phyloP scores from a whole-genome alignment of 2,113 vertebrate genomes.

The Penelope pileata region DNA sequence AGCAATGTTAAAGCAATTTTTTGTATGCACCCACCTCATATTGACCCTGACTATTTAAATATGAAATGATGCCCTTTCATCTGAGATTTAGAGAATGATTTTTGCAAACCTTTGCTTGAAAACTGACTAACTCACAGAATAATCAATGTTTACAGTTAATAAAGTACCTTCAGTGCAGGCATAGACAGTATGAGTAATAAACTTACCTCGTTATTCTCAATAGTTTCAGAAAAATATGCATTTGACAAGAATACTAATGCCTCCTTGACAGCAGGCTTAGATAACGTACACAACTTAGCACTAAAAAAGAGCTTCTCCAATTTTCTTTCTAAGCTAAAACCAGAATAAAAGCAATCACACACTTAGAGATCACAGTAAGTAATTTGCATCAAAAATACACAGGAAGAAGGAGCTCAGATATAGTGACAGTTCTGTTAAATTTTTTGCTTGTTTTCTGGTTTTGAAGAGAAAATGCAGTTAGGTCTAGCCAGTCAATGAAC shows the following conservation, averaged over 20 bases:
- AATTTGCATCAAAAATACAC: not conserved
- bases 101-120: not conserved
- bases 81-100: not conserved
- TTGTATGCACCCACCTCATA: not conserved
- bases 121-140: not conserved
- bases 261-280: not conserved
- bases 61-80: not conserved
- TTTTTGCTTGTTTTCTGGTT: not conserved
- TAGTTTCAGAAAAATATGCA: not conserved
- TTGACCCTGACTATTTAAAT: not conserved
- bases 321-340: not conserved
- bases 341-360: not conserved
- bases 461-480: not conserved
- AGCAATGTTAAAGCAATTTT: not conserved
- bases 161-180: not conserved
- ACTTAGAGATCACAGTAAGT: not conserved
- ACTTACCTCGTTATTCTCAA: not conserved
- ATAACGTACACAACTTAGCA: not conserved
- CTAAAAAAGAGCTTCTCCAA: not conserved
- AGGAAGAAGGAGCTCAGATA: not conserved
- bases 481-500: not conserved
- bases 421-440: not conserved
- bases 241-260: not conserved
- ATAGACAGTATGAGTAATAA: not conserved
- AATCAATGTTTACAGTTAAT: not conserved